Evolutionary conservation across 1,140 invertebrate species (phyloP), one percentile per base, ranked within the genome.

Genomic region (Camponotus floridanus): DNA sequence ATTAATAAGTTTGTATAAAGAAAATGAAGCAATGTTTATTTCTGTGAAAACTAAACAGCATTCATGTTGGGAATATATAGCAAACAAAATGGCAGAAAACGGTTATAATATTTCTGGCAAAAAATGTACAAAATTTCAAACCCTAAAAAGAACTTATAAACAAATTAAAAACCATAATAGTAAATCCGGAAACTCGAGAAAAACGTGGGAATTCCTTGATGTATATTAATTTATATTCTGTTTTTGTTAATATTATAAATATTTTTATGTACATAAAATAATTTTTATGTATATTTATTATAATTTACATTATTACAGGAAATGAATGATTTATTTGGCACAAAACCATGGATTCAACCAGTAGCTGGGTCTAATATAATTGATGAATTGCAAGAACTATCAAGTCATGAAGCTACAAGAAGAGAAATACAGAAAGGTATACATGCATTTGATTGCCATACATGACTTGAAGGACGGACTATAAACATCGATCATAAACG

Each of bases 121-220:
- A n/a, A 71, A 71, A n/a, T 51, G 68, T 68, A 73, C 48, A 13
- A 73, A 57, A 8, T 73, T 73, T 1, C 33, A 57, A 18, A 55
- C 48, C 3, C 21, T 73, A 36, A 73, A 73, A 39, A n/a, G 18
- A 21, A 73, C 18, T 0, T 57, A 57, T 9, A 73, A 73, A 57
- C 48, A 73, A 73, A 57, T 73, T 2, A 33, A 36, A 21, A 18
- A 73, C 3, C 31, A 73, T 3, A 73, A 73, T 3, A 73, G 36
- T 31, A 70, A 48, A 3, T 70, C 67, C 0, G 21, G 67, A 3
- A 65, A 65, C 33, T 39, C 15, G 1, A 68, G 65, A 1, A 68
- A 68, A 45, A 68, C 65, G 13, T 68, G 65, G 65, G 65, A 68
- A 68, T 68, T 26, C 13, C 15, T 42, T 45, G 39, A 68, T 13